Conservation (phyloP, 1,140 invertebrate genomes). For the Catajapyx aquilonaris region DNA sequence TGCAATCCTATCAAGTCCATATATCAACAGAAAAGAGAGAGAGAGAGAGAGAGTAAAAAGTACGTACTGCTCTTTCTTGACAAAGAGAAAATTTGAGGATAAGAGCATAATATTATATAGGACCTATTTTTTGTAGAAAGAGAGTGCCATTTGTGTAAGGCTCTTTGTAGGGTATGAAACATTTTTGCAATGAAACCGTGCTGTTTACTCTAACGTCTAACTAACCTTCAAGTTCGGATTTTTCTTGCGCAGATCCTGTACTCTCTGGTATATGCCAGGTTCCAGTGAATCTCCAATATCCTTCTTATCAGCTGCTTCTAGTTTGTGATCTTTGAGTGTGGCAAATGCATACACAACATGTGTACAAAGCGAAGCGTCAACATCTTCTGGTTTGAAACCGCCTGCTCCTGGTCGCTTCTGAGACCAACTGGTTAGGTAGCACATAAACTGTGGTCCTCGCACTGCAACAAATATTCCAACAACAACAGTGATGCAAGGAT, state of each 20-base stretch:
- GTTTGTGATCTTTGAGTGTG: constrained; percentile 58
- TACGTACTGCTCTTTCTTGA: no score
- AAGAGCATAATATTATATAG: no score
- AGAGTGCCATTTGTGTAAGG: no score
- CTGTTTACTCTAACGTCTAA: no score
- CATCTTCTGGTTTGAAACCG: constrained; percentile 66
- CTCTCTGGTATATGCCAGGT: constrained; percentile 55
- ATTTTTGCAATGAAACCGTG: no score
- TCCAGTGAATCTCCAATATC: constrained; percentile 27
- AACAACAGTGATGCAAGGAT: neutral
- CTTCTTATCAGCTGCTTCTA: constrained; percentile 48
- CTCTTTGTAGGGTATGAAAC: no score
- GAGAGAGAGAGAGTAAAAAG: neutral
- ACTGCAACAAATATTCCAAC: constrained; percentile 25
- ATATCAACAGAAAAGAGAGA: neutral
- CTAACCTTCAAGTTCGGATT: constrained; percentile 70
- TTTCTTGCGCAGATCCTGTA: constrained; percentile 62
- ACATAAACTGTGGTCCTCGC: constrained; percentile 63
- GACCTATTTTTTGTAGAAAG: no score
- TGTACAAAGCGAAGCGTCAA: constrained; percentile 68
- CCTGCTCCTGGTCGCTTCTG: constrained; percentile 65
- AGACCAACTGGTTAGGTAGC: constrained; percentile 88
- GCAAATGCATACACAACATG: constrained; percentile 87
- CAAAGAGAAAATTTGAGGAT: no score
- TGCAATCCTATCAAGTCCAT: neutral